Conservation (phyloP, 1,140 invertebrate genomes). For the Neelides sp. region DNA sequence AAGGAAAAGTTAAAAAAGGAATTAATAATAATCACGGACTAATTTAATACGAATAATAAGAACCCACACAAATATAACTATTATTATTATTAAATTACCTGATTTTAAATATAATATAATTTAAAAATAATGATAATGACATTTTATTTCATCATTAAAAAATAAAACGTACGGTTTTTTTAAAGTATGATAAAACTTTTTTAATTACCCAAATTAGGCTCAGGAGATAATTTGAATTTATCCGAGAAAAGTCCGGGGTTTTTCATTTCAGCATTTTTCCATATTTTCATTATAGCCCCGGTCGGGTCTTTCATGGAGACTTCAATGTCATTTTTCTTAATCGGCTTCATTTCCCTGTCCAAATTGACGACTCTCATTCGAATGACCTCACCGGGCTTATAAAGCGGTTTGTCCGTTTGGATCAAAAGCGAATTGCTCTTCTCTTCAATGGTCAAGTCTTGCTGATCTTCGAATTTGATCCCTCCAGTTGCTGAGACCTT, state of each 20-base stretch:
- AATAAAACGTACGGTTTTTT: too few species aligned
- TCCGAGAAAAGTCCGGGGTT: slow-evolving; percentile 63
- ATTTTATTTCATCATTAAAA: too few species aligned
- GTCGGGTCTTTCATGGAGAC: slow-evolving; percentile 53
- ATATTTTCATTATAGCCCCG: slow-evolving; percentile 68
- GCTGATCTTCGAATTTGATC: slow-evolving; percentile 1
- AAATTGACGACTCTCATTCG: slow-evolving; percentile 68
- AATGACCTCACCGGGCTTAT: slow-evolving; percentile 72
- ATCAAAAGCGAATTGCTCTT: slow-evolving; percentile 81
- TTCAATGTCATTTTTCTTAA: slow-evolving; percentile 44
- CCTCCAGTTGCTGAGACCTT: too few species aligned
- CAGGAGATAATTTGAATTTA: slow-evolving; percentile 63
- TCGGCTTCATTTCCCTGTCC: slow-evolving; percentile 56
- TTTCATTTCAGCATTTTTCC: slow-evolving; percentile 51
- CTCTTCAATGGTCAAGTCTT: background rate
- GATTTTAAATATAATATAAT: too few species aligned
- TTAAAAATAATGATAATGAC: too few species aligned
- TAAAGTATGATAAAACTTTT: slow-evolving; percentile 64
- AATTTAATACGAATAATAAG: too few species aligned
- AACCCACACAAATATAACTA: too few species aligned
- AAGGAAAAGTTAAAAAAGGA: too few species aligned
- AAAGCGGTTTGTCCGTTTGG: slow-evolving; percentile 86
- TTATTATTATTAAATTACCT: too few species aligned
- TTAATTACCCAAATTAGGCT: slow-evolving; percentile 77
- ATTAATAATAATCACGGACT: too few species aligned